These are phyloP conservation scores for Acronicta psi DNA, from an alignment of 2,888 invertebrate species.

Conservation along the genomic window DNA sequence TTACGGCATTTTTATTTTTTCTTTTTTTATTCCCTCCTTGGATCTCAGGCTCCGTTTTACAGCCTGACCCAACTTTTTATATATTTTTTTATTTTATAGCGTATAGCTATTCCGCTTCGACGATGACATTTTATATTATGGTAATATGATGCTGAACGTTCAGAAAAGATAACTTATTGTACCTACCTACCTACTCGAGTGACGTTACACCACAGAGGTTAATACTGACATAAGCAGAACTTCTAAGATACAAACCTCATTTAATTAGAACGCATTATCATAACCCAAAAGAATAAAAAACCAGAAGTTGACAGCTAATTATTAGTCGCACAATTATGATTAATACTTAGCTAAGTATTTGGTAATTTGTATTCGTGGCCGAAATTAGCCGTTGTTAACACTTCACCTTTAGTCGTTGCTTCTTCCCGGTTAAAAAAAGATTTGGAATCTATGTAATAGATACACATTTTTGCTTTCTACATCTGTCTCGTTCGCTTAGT, in stretches of 20 bases:
- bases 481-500: too few relatives aligned
- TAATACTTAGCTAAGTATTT: too few relatives aligned
- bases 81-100: slow-evolving; percentile 60
- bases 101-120: slow-evolving; percentile 51
- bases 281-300: too few relatives aligned
- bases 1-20: slow-evolving; percentile 76
- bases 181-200: neutral
- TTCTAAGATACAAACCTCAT: slow-evolving; percentile 7
- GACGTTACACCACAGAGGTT: neutral
- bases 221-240: neutral
- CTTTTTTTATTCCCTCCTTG: slow-evolving; percentile 70
- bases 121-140: slow-evolving; percentile 60
- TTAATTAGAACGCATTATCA: too few relatives aligned
- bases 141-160: slow-evolving; percentile 45
- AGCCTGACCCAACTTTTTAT: slow-evolving; percentile 61
- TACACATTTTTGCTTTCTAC: too few relatives aligned
- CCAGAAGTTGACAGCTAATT: too few relatives aligned
- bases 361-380: too few relatives aligned
- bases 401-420: too few relatives aligned
- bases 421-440: too few relatives aligned
- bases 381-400: too few relatives aligned
- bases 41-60: slow-evolving; percentile 69
- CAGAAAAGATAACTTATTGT: slow-evolving; percentile 10
- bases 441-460: too few relatives aligned
- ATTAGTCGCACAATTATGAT: too few relatives aligned